Evolutionary conservation across 2,797 vertebrate species (phyloP), one percentile per base, ranked within the genome.

Genomic region (Trachops cirrhosus): DNA sequence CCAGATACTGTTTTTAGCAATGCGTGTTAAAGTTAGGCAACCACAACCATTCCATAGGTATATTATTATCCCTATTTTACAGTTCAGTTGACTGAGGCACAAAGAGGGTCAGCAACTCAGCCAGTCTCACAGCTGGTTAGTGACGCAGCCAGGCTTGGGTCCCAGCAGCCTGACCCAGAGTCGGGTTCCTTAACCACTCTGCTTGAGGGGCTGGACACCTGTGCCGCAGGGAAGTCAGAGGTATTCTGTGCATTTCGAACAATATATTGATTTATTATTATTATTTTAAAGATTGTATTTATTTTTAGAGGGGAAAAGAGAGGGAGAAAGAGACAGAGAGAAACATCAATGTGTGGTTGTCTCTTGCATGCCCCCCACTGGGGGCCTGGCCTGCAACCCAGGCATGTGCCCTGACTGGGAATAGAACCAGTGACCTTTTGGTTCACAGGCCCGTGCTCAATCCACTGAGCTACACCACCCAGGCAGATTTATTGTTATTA

Each of bases 11-110:
- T 80, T 71, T 75, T 57, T 80, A 44, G 50, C 15, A 41, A 1
- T 54, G 32, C 44, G n/a, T 48, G 2, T 34, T 75, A n/a, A 68
- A 46, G 19, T 48, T 71, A 24, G 18, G 1, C 26, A 18, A 39
- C 22, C 32, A 15, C 9, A 32, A n/a, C 9, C 29, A 19, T 52
- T 10, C 41, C 64, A 1, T 62, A 41, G 70, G 46, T 48, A 2
- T n/a, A 2, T 16, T 74, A 9, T 48, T 73, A 32, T 77, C 7
- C 32, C 16, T 64, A 0, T 79, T 90, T 80, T 79, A 29, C 15
- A 44, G 67, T 84, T 37, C n/a, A 62, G 22, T 89, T 77, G 68
- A 68, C 32, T 19, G 88, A 93, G 57, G 44, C 39, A 16, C 24
- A 46, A 7, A 34, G 50, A 73, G 29, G 59, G 32, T 73, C 9